Base-by-base conservation (phyloP, 2,888 invertebrate genomes). In the Hecatera dysodea region DNA sequence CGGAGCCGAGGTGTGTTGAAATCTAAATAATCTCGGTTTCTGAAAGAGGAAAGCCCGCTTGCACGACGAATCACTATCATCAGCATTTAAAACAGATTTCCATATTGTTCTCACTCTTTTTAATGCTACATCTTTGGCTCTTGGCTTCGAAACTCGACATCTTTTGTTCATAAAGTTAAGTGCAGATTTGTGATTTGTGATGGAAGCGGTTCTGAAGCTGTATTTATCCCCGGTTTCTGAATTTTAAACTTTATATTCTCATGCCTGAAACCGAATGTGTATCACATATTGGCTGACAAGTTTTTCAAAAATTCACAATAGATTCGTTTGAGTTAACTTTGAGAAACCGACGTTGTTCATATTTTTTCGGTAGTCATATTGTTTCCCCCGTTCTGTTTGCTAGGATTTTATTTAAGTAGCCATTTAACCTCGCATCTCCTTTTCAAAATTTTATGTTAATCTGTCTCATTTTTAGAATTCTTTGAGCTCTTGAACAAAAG, bases 1-100 rank as follows among this genome's bases (percentile, higher is more conserved):
- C 46, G 75, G 81, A 63, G n/a, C 63, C 27, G 97, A n/a, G 98
- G 98, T 75, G 98, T 52, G 80, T 75, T 60, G 11, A 17, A 36
- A 33, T 50, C 11, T 48, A 39, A 52, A 52, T 46, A 4, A 24
- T 29, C 42, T 52, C 69, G 50, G 69, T 68, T 42, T 68, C 39
- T 29, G 39, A 68, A 29, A 39, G 50, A 17, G 12, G 19, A 52
- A 67, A 22, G 22, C 36, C 29, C 19, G 15, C 9, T 67, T 29
- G 29, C 22, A 22, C 27, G 22, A 67, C 67, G 15, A 48, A 67
- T 27, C 36, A 56, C 22, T 56, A 19, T 29, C n/a, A n/a, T 11
- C 15, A 5, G 5, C 15, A 53, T 53, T 52, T 2, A 53, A 12
- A 29, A 29, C 11, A 19, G 12, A 12, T 15, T 55, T 55, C 12